Base-by-base conservation (phyloP, 2,888 invertebrate genomes). In the Ormyrus labotus region DNA sequence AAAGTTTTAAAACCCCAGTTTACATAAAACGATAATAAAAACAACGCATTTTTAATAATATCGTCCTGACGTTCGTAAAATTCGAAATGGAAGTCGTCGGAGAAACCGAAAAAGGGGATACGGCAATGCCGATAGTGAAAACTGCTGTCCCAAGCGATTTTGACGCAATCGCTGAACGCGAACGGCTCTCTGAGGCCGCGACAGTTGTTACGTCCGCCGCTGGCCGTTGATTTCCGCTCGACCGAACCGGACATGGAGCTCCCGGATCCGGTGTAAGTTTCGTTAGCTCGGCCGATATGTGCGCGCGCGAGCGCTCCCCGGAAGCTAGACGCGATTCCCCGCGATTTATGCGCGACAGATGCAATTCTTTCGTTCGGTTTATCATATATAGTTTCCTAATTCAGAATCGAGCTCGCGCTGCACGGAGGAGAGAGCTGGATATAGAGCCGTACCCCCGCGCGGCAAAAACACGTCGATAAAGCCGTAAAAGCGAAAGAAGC, bases 181-280 rank as follows among this genome's bases (percentile, higher is more conserved):
- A 13, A 57, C 48, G 58, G 19, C n/a, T 19, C n/a, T 19, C 13
- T 19, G 70, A 63, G 51, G 65, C 73, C 67, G 48, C 63, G 69
- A 45, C 60, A 73, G 83, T 67, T 67, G 72, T 78, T 84, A 77
- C 85, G 78, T 77, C 81, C 77, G 82, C 75, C 79, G 75, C 72
- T 67, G 74, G 70, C 78, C 53, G 51, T 82, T 69, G 82, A 81
- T 81, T 86, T 88, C 88, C 87, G 85, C 83, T 78, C 83, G 70
- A 81, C 81, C 83, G 85, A 78, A 87, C 87, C 87, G 87, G 85
- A 87, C 87, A 85, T 84, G 84, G 76, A 77, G 84, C 85, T 84
- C 84, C 85, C 85, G 85, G 83, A 87, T 86, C 86, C 85, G 85
- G 84, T 34, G 48, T 50, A 19, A 58, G 47, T 68, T 57, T 57